These are phyloP conservation scores for Oryzias javanicus DNA, from an alignment of 2,113 vertebrate genomes.

Conservation along the genomic window DNA sequence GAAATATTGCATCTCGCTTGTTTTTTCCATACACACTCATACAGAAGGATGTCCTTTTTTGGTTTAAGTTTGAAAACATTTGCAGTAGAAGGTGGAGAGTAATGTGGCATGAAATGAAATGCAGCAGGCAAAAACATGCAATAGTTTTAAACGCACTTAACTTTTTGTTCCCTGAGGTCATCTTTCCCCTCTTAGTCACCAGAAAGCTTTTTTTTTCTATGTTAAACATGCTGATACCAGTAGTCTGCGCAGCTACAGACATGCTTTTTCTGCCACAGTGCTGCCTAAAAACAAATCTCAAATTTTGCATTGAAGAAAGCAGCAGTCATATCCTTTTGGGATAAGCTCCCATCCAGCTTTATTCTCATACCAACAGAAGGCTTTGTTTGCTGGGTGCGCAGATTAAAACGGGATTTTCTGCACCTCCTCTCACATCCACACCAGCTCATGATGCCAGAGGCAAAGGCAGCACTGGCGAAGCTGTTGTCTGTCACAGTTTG, in stretches of 20 bases:
- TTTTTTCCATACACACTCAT: no score
- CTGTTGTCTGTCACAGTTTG: constrained; percentile 20
- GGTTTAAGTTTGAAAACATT: background rate
- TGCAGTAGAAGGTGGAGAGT: constrained; percentile 1
- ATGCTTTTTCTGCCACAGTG: constrained; percentile 24
- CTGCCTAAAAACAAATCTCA: constrained; percentile 10
- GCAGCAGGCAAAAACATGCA: constrained; percentile 15
- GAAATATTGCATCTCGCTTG: no score
- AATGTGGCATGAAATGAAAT: constrained; percentile 20
- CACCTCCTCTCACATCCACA: constrained; percentile 30
- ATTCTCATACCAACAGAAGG: constrained; percentile 14
- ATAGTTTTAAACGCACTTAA: constrained; percentile 11
- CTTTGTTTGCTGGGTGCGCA: constrained; percentile 35
- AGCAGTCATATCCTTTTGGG: constrained; percentile 7
- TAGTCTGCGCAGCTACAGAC: constrained; percentile 1
- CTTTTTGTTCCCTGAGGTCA: background rate
- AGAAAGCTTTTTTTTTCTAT: constrained; percentile 4
- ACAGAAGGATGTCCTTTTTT: no score
- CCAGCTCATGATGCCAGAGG: constrained; percentile 36
- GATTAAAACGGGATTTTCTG: constrained; percentile 40
- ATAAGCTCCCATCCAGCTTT: constrained; percentile 22
- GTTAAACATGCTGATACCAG: constrained; percentile 24
- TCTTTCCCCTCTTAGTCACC: constrained; percentile 10
- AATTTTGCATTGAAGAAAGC: constrained; percentile 18
- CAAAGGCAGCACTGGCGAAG: constrained; percentile 14